Evolutionary conservation across 2,797 vertebrate genomes (phyloP).

Genomic region (Propithecus perrieri): DNA sequence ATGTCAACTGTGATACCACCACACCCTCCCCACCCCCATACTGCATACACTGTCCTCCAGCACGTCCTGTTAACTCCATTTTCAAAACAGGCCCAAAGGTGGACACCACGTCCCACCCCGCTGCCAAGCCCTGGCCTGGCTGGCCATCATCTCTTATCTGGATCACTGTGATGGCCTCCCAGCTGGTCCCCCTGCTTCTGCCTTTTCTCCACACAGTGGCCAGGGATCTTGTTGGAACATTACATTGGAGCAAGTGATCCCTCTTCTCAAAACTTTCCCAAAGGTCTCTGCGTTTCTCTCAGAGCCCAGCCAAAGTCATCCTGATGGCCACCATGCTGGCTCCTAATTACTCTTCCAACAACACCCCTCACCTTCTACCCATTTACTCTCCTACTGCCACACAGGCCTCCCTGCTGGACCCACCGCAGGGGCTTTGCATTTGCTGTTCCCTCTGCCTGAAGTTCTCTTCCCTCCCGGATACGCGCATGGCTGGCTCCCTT

Average conservation of each 20-base stretch:
- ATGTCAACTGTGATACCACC: not conserved
- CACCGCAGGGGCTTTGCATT: not conserved
- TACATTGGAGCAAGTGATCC: not conserved
- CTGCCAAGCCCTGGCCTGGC: not conserved
- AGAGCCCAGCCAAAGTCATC: not conserved
- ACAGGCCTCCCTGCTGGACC: not conserved
- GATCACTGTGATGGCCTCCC: not conserved
- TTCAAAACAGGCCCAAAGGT: not conserved
- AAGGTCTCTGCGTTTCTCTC: not conserved
- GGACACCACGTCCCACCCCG: too few relatives aligned
- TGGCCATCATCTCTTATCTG: not conserved
- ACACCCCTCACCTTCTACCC: not conserved
- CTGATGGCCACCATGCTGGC: not conserved
- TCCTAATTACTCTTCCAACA: not conserved
- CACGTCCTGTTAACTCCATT: not conserved
- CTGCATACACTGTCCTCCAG: not conserved
- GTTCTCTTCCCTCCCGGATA: not conserved
- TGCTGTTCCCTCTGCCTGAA: not conserved
- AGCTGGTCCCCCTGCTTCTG: not conserved
- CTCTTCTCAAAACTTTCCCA: not conserved
- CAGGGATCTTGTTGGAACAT: not conserved
- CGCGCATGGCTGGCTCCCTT: not conserved
- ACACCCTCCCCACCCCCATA: fast-evolving
- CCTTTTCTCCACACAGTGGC: not conserved
- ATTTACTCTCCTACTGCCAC: not conserved